Conservation (phyloP, 2,888 invertebrate genomes). For the Apotomis turbidana region DNA sequence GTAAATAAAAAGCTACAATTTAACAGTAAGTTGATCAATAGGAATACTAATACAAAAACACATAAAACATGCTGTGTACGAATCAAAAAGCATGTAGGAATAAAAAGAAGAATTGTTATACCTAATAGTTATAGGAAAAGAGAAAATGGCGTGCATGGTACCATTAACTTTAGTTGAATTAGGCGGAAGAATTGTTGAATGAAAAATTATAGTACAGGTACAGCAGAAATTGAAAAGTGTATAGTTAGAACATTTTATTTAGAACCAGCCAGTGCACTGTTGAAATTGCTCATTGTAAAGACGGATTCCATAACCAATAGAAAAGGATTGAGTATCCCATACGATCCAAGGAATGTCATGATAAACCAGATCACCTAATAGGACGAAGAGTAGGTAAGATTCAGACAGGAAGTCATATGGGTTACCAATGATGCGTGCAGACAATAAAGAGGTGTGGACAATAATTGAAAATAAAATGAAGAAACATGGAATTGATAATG, state of each 20-base stretch:
- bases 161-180: constrained; percentile 30
- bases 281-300: constrained; percentile 58
- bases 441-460: constrained; percentile 47
- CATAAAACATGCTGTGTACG: constrained; percentile 38
- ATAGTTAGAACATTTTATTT: constrained; percentile 31
- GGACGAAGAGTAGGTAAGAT: constrained; percentile 54
- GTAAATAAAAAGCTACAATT: constrained; percentile 34
- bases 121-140: constrained; percentile 33
- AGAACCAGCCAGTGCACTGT: constrained; percentile 58
- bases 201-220: constrained; percentile 26
- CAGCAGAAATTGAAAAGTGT: constrained; percentile 30
- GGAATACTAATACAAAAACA: constrained; percentile 32
- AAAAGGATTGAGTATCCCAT: constrained; percentile 64
- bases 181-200: constrained; percentile 17
- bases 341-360: constrained; percentile 54
- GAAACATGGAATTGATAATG: constrained; percentile 49
- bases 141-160: constrained; percentile 40
- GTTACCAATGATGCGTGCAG: constrained; percentile 68
- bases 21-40: constrained; percentile 25
- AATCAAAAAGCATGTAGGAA: constrained; percentile 29
- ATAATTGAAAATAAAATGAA: constrained; percentile 41
- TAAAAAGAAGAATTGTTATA: constrained; percentile 22
- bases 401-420: constrained; percentile 59
- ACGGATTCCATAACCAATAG: constrained; percentile 48
- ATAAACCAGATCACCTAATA: constrained; percentile 48